These are phyloP conservation scores for Nemapogon koenigi DNA, from an alignment of 2,888 invertebrate genomes.

Conservation along the genomic window DNA sequence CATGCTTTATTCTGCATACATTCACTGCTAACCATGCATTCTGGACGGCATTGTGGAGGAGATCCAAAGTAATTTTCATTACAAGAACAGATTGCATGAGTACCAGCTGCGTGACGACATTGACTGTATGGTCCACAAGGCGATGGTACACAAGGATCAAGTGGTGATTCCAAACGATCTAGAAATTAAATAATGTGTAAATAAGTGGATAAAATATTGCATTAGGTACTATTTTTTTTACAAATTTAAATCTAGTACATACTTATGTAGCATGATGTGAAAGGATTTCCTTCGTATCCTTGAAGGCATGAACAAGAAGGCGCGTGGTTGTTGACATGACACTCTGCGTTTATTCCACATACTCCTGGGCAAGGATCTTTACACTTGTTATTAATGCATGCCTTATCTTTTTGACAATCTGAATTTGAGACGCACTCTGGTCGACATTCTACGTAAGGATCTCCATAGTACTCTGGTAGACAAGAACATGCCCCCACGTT, in stretches of 20 bases:
- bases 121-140: conserved; percentile 85
- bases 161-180: conserved; percentile 38
- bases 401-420: conserved; percentile 78
- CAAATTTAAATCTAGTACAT: conserved; percentile 16
- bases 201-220: background rate
- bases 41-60: conserved; percentile 79
- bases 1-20: conserved; percentile 84
- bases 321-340: conserved; percentile 82
- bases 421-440: conserved; percentile 90
- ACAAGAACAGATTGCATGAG: conserved; percentile 83
- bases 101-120: conserved; percentile 74
- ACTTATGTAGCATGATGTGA: conserved; percentile 73
- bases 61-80: conserved; percentile 78
- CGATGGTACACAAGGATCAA: conserved; percentile 66
- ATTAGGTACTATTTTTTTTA: background rate
- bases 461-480: conserved; percentile 82
- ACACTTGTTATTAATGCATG: conserved; percentile 86
- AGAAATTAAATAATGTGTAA: conserved; percentile 22
- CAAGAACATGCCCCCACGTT: conserved; percentile 85
- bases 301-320: conserved; percentile 78
- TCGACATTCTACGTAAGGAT: conserved; percentile 84
- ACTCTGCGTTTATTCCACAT: conserved; percentile 84
- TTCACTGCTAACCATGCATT: conserved; percentile 84
- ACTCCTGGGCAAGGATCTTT: conserved; percentile 82
- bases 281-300: conserved; percentile 81